Evolutionary conservation across 1,140 invertebrate species (phyloP).

Genomic region (Polypedilum vanderplanki): DNA sequence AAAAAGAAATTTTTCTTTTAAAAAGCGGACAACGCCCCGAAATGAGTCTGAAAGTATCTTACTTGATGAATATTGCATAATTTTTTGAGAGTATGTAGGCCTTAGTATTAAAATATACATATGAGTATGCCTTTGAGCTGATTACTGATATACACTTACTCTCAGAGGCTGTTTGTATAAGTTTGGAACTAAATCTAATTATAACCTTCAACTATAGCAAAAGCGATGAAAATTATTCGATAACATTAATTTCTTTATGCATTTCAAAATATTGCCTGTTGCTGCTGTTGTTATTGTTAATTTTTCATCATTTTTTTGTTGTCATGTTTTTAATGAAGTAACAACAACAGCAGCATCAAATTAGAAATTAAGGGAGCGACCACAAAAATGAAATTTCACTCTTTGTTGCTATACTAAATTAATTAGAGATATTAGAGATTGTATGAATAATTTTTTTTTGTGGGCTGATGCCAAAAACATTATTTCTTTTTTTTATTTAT

Average conservation of each 20-base stretch:
- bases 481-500: not conserved
- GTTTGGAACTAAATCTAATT: not conserved
- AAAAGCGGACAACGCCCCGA: not conserved
- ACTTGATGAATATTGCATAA: not conserved
- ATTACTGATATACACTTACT: slow-evolving; percentile 1
- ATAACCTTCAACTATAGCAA: not conserved
- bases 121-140: not conserved
- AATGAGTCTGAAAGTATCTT: slow-evolving; percentile 5
- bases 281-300: not conserved
- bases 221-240: slow-evolving; percentile 5
- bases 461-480: not conserved
- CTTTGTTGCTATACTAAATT: not conserved
- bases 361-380: slow-evolving; percentile 16
- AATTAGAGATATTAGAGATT: slow-evolving; percentile 14
- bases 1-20: too few species aligned
- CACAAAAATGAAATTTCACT: not conserved
- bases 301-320: not conserved
- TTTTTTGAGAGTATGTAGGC: not conserved
- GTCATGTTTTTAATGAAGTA: not conserved
- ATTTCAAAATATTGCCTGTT: not conserved
- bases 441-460: not conserved
- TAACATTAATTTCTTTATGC: slow-evolving; percentile 9
- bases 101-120: not conserved
- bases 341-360: not conserved
- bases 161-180: not conserved